phyloP scores from a whole-genome alignment of 2,797 vertebrate species.

The Euthynnus affinis region DNA sequence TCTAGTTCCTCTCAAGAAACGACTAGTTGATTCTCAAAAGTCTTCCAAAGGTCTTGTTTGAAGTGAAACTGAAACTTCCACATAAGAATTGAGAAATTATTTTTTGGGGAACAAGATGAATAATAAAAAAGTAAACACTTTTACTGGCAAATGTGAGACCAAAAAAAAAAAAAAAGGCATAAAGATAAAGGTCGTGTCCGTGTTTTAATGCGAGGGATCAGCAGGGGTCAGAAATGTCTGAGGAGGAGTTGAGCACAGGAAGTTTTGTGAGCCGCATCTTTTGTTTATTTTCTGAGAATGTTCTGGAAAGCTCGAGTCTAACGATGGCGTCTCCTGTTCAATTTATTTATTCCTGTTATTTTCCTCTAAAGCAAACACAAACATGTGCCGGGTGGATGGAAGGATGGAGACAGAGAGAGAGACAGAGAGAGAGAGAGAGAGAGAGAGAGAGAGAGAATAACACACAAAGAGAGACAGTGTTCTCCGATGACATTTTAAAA shows the following conservation, averaged over 20 bases:
- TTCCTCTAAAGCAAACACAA: constrained; percentile 78
- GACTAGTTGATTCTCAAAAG: too few species aligned
- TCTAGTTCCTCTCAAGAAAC: too few species aligned
- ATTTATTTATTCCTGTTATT: constrained; percentile 85
- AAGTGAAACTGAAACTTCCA: too few species aligned
- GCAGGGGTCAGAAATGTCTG: background rate
- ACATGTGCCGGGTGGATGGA: constrained; percentile 15
- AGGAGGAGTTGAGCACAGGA: constrained; percentile 8
- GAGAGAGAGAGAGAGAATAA: background rate
- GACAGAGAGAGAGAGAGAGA: constrained; percentile 3
- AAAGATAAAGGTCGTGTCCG: background rate
- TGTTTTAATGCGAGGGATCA: background rate
- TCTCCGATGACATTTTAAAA: background rate
- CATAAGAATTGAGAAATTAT: too few species aligned
- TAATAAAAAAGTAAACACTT: too few species aligned
- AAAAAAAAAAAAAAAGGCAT: too few species aligned
- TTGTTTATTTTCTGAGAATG: constrained; percentile 79
- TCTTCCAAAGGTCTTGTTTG: too few species aligned
- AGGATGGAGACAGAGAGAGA: constrained; percentile 23
- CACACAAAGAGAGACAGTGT: background rate
- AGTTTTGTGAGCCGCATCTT: constrained; percentile 24
- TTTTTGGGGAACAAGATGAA: too few species aligned
- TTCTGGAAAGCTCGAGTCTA: constrained; percentile 59
- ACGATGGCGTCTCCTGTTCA: constrained; percentile 69
- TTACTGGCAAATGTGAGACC: background rate